These are phyloP conservation scores for Pituophis catenifer DNA, from an alignment of 2,113 vertebrate genomes.

Conservation along the genomic window DNA sequence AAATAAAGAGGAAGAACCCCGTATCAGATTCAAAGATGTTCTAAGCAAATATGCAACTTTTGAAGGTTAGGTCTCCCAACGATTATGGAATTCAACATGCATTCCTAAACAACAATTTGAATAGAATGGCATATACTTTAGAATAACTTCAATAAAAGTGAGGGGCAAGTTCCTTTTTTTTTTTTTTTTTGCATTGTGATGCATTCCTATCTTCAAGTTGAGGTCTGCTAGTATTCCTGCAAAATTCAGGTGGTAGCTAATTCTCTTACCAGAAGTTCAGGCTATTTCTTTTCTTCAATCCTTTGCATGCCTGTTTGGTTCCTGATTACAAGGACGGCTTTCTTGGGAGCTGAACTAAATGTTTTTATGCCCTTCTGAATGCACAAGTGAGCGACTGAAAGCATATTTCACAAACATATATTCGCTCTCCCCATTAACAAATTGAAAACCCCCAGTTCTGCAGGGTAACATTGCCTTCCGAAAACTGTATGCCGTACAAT, in stretches of 20 bases:
- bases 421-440: conserved; percentile 18
- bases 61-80: not conserved
- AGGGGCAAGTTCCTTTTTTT: not conserved
- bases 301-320: not conserved
- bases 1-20: not conserved
- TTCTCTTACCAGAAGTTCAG: not conserved
- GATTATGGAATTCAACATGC: not conserved
- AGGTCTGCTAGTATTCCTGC: not conserved
- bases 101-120: not conserved
- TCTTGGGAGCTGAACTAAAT: not conserved
- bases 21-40: not conserved
- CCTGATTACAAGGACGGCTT: not conserved
- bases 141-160: not conserved
- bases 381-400: not conserved
- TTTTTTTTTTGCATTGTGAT: not conserved
- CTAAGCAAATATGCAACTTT: not conserved
- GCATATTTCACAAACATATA: not conserved
- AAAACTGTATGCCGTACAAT: conserved; percentile 21
- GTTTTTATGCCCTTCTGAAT: not conserved
- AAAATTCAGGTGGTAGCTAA: not conserved
- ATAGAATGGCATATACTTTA: not conserved
- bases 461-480: conserved; percentile 12
- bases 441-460: conserved; percentile 32
- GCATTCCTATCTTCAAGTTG: not conserved
- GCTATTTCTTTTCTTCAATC: not conserved